phyloP scores from a whole-genome alignment of 1,140 invertebrate species.

The Eupeodes corollae region DNA sequence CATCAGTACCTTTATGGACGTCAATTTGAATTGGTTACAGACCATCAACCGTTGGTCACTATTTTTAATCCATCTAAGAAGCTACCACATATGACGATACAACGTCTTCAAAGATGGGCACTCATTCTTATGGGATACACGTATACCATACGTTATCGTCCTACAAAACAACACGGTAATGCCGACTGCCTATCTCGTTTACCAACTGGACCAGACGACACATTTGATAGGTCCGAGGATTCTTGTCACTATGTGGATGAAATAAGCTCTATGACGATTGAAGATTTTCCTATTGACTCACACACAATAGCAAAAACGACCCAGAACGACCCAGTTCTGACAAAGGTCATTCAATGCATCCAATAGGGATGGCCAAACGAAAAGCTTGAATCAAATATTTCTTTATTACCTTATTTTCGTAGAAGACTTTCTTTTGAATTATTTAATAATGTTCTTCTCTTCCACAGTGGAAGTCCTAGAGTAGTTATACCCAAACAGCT shows the following conservation, averaged over 20 bases:
- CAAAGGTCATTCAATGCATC: background rate
- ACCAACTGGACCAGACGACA: slow-evolving; percentile 1
- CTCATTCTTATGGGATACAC: slow-evolving; percentile 6
- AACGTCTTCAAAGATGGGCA: slow-evolving; percentile 5
- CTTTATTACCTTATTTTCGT: no score
- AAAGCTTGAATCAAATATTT: no score
- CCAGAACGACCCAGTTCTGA: background rate
- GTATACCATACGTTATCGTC: no score
- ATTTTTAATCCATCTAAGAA: no score
- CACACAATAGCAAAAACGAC: background rate
- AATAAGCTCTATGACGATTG: slow-evolving; percentile 5
- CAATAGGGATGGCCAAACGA: slow-evolving; percentile 2
- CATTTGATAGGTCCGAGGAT: slow-evolving; percentile 6
- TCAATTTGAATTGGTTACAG: slow-evolving; percentile 19
- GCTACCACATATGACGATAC: slow-evolving; percentile 3
- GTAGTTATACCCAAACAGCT: slow-evolving; percentile 18
- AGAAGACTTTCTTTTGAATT: slow-evolving; percentile 3
- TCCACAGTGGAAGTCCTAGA: no score
- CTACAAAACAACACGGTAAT: slow-evolving; percentile 4
- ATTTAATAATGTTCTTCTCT: background rate
- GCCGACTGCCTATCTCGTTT: slow-evolving; percentile 2
- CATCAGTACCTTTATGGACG: background rate
- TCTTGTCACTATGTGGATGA: no score
- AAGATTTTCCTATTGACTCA: slow-evolving; percentile 7
- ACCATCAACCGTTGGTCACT: slow-evolving; percentile 40